Conservation (phyloP, 2,797 vertebrate genomes). For the Danionella dracula region DNA sequence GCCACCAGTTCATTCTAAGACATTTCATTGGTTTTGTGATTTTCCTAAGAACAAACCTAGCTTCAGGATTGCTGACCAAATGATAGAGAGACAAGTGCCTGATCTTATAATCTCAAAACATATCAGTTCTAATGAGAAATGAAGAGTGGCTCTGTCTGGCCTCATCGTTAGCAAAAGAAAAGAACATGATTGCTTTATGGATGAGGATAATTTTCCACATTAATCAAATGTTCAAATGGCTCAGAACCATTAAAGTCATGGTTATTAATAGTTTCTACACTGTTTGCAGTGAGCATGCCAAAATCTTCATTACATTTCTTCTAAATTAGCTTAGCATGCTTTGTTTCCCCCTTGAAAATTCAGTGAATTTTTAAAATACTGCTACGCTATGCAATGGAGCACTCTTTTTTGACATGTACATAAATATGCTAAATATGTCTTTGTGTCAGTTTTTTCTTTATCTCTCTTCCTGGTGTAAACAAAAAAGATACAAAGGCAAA, state of each 20-base stretch:
- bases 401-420: neutral
- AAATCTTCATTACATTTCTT: no score
- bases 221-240: slow-evolving; percentile 1
- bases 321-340: no score
- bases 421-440: neutral
- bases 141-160: slow-evolving; percentile 1
- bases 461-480: neutral
- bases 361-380: neutral
- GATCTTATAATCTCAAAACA: no score
- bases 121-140: no score
- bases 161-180: slow-evolving; percentile 26
- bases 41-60: no score
- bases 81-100: no score
- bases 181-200: slow-evolving; percentile 19
- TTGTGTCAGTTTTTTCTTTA: neutral
- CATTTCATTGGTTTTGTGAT: no score
- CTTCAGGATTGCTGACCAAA: no score
- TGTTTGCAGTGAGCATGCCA: neutral
- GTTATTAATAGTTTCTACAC: neutral
- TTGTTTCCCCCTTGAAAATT: neutral
- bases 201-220: slow-evolving; percentile 22
- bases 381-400: neutral
- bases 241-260: neutral
- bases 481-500: slow-evolving; percentile 2
- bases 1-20: no score